Percentiles rank a stretch among this genome's conserved stretches.
These are phyloP conservation scores for Takifugu ocellatus DNA, from an alignment of 2,797 vertebrate species.

Conservation along the genomic window DNA sequence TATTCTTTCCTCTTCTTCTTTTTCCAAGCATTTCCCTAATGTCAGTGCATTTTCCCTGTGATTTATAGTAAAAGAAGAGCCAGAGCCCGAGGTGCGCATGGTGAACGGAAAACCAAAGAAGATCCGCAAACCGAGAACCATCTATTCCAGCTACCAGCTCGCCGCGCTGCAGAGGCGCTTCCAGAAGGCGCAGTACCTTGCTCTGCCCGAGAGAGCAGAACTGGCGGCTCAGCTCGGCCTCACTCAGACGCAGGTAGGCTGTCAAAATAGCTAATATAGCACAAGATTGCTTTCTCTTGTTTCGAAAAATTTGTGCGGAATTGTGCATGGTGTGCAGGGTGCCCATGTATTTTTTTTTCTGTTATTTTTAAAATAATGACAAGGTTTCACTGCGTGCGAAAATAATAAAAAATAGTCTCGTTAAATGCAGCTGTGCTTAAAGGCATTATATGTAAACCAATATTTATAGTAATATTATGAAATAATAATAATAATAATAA, in stretches of 20 bases:
- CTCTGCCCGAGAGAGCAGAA: constrained; percentile 93
- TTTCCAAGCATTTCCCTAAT: background rate
- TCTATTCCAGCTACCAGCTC: constrained; percentile 98
- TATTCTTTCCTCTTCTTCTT: background rate
- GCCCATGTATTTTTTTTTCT: no score
- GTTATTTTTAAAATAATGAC: background rate
- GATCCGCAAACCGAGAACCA: constrained; percentile 95
- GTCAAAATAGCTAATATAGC: background rate
- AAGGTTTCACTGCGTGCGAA: background rate
- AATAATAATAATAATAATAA: no score
- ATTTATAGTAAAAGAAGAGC: constrained; percentile 89
- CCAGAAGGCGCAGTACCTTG: constrained; percentile 97
- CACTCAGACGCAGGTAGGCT: constrained; percentile 90
- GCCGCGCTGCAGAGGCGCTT: constrained; percentile 95
- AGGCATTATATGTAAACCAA: no score
- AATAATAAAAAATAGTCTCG: background rate
- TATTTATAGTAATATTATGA: no score
- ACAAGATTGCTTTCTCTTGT: background rate
- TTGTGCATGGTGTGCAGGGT: constrained; percentile 22
- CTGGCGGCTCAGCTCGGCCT: constrained; percentile 94
- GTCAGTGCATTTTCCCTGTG: no score
- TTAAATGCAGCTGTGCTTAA: background rate
- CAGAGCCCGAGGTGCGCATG: constrained; percentile 96
- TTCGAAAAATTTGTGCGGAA: constrained; percentile 20
- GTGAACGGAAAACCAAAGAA: constrained; percentile 99